Evolutionary conservation across 2,797 vertebrate genomes (phyloP).

Genomic region (Anas flavirostris): DNA sequence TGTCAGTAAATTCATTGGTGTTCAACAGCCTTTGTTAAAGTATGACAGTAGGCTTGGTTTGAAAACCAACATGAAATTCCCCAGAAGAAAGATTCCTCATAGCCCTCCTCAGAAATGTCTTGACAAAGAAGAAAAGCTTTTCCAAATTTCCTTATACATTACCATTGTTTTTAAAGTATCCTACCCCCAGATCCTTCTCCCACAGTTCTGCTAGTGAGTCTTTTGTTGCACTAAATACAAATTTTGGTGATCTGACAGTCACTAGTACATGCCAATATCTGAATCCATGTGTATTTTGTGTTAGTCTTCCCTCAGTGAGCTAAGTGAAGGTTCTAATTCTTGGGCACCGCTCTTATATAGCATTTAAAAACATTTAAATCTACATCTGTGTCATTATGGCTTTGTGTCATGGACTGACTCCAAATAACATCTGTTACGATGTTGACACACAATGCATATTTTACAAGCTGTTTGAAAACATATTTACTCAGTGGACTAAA

Average conservation of each 20-base stretch:
- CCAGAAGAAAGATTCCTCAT: neutral
- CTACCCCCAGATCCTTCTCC: neutral
- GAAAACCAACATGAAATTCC: neutral
- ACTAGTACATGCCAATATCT: neutral
- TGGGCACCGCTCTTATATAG: slow-evolving; percentile 1
- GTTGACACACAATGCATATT: slow-evolving; percentile 46
- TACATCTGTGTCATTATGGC: slow-evolving; percentile 54
- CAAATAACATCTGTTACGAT: slow-evolving; percentile 59
- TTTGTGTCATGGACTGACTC: slow-evolving; percentile 40
- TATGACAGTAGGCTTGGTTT: neutral
- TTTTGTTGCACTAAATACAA: neutral
- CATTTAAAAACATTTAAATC: slow-evolving; percentile 47
- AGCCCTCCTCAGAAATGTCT: neutral
- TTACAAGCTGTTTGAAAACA: slow-evolving; percentile 59
- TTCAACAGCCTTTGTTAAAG: neutral
- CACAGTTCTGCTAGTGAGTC: neutral
- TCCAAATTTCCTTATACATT: neutral
- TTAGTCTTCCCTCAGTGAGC: slow-evolving; percentile 6
- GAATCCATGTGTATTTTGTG: slow-evolving; percentile 17
- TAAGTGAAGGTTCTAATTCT: neutral
- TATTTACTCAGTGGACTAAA: slow-evolving; percentile 43
- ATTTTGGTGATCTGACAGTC: neutral
- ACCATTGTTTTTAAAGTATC: neutral
- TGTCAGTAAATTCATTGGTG: neutral
- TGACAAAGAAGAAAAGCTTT: neutral